A percentile compares a stretch with the other conserved stretches of the same genome.
Evolutionary conservation across 2,797 vertebrate species (phyloP).

Genomic region (Meriones psammophilus): DNA sequence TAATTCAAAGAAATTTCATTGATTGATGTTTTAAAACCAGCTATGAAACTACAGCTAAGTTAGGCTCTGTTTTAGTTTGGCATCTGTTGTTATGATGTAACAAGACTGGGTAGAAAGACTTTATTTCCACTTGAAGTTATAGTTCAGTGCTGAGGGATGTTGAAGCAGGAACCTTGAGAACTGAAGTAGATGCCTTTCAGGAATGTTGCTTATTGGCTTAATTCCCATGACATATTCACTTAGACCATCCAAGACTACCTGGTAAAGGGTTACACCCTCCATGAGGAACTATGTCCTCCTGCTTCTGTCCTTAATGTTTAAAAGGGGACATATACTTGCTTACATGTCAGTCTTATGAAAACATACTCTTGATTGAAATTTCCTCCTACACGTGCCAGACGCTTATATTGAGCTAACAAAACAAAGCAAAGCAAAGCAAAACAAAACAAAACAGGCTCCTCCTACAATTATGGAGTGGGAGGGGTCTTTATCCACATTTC

Average conservation of each 20-base stretch:
- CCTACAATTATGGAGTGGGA: background rate
- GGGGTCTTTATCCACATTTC: background rate
- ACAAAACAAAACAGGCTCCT: background rate
- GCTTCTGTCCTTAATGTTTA: too few species aligned
- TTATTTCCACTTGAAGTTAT: background rate
- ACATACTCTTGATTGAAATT: background rate
- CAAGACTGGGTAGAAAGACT: background rate
- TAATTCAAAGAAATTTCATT: background rate
- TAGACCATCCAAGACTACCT: too few species aligned
- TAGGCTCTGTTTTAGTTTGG: background rate
- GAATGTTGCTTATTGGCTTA: background rate
- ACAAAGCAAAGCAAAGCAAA: too few species aligned
- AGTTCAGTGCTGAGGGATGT: background rate
- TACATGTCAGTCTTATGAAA: background rate
- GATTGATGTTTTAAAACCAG: background rate
- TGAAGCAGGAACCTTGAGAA: background rate
- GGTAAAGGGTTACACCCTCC: rapidly evolving
- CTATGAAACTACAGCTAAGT: background rate
- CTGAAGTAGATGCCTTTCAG: background rate
- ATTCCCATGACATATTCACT: too few species aligned
- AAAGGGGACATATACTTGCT: background rate
- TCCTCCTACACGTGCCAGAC: background rate
- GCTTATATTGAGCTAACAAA: background rate
- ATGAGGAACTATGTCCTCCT: background rate
- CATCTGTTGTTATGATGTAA: background rate